phyloP scores from a whole-genome alignment of 2,888 invertebrate species.

The Monochamus alternatus region DNA sequence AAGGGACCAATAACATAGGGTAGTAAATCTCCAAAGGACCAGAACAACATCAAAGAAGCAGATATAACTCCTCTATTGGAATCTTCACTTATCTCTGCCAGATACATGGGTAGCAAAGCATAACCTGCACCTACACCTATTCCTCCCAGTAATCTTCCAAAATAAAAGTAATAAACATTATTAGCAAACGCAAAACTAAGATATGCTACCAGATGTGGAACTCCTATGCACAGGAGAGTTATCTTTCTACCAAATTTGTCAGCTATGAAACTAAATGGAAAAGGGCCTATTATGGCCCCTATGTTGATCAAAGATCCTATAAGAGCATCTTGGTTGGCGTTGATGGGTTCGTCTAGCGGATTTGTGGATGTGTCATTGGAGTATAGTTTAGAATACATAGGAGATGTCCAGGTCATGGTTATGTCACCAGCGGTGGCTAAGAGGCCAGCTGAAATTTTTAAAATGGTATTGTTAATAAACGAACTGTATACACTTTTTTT shows the following conservation, averaged over 20 bases:
- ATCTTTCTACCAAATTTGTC: constrained; percentile 79
- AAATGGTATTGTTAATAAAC: too few relatives aligned
- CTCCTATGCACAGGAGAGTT: constrained; percentile 74
- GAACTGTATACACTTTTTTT: too few relatives aligned
- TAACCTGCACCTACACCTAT: constrained; percentile 81
- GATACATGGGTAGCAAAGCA: constrained; percentile 86
- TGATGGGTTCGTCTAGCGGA: constrained; percentile 64
- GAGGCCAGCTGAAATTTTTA: constrained; percentile 49
- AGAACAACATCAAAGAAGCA: constrained; percentile 80
- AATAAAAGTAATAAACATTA: constrained; percentile 58
- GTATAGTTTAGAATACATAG: constrained; percentile 57
- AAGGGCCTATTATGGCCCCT: constrained; percentile 76
- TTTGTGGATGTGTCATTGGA: constrained; percentile 58
- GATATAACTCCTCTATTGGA: constrained; percentile 82
- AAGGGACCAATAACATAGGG: constrained; percentile 81
- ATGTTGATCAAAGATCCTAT: constrained; percentile 71
- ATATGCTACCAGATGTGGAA: constrained; percentile 53
- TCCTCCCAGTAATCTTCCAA: constrained; percentile 73
- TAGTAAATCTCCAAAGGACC: constrained; percentile 78
- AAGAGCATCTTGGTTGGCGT: constrained; percentile 70
- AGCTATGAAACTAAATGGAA: constrained; percentile 78
- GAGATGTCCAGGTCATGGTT: constrained; percentile 58
- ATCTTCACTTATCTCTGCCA: constrained; percentile 86
- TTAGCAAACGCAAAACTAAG: constrained; percentile 51
- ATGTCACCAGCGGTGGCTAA: constrained; percentile 56